Evolutionary conservation across 2,113 vertebrate species (phyloP).

Genomic region (Marcusenius ussheri): DNA sequence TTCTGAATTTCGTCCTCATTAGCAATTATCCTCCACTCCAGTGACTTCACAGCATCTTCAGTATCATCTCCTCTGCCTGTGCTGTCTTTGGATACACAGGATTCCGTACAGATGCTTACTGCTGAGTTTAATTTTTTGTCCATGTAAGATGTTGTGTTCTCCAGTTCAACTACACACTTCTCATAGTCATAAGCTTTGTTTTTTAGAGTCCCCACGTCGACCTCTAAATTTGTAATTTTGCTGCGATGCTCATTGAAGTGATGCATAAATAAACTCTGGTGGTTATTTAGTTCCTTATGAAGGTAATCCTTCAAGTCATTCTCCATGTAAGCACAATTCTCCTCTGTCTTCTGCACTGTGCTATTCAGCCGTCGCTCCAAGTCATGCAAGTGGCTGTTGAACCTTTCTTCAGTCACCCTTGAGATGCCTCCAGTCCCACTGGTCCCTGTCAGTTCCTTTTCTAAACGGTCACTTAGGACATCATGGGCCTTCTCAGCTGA

Average conservation of each 20-base stretch:
- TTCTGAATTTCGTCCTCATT: conserved; percentile 60
- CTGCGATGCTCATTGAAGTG: conserved; percentile 55
- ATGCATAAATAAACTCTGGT: conserved; percentile 47
- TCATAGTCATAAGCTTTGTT: conserved; percentile 53
- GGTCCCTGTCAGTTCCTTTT: conserved; percentile 54
- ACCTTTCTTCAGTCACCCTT: conserved; percentile 51
- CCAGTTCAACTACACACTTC: conserved; percentile 44
- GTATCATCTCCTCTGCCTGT: conserved; percentile 30
- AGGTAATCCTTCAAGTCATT: conserved; percentile 57
- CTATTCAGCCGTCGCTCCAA: conserved; percentile 72
- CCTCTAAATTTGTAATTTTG: conserved; percentile 59
- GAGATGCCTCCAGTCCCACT: conserved; percentile 42
- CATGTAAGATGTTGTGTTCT: conserved; percentile 52
- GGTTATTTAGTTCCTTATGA: conserved; percentile 57
- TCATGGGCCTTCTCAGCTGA: conserved; percentile 55
- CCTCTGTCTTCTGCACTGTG: conserved; percentile 63
- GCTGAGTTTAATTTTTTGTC: conserved; percentile 55
- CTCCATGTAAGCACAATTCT: conserved; percentile 56
- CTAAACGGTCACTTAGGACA: conserved; percentile 57
- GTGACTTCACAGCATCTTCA: conserved; percentile 58
- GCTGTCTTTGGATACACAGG: conserved; percentile 45
- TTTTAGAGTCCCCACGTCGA: conserved; percentile 54
- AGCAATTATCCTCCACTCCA: conserved; percentile 64
- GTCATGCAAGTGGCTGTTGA: conserved; percentile 63
- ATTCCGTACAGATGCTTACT: conserved; percentile 58